Evolutionary conservation across 2,113 vertebrate species (phyloP).

Genomic region (Macquaria australasica): DNA sequence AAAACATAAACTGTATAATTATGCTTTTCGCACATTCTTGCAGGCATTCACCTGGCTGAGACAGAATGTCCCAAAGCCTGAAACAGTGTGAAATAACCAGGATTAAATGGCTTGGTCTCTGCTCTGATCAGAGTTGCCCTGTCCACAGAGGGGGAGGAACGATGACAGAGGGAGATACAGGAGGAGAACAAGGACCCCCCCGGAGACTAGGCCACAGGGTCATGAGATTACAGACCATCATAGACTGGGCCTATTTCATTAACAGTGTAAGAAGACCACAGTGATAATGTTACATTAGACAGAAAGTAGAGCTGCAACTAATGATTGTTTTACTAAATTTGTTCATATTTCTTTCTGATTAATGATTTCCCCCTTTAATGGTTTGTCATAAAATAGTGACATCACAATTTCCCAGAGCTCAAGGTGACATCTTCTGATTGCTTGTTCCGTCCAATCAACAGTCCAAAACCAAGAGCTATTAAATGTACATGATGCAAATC

Average conservation of each 20-base stretch:
- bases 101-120: slow-evolving; percentile 30
- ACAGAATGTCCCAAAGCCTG: neutral
- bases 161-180: slow-evolving; percentile 45
- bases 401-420: neutral
- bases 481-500: neutral
- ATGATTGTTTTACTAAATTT: neutral
- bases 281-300: slow-evolving; percentile 28
- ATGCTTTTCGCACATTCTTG: neutral
- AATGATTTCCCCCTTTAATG: neutral
- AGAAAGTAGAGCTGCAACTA: neutral
- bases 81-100: slow-evolving; percentile 30
- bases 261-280: slow-evolving; percentile 24
- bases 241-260: slow-evolving; percentile 1
- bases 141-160: slow-evolving; percentile 15
- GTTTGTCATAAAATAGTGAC: neutral
- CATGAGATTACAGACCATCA: slow-evolving; percentile 49
- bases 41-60: neutral
- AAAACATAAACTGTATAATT: neutral
- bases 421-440: neutral
- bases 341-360: neutral
- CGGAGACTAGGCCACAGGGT: slow-evolving; percentile 52
- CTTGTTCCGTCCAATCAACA: neutral
- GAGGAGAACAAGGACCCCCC: slow-evolving; percentile 42
- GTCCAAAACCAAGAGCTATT: neutral
- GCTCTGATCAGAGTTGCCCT: slow-evolving; percentile 36